These are phyloP conservation scores for Pilophorus perplexus DNA, from an alignment of 2,888 invertebrate genomes.

Conservation along the genomic window DNA sequence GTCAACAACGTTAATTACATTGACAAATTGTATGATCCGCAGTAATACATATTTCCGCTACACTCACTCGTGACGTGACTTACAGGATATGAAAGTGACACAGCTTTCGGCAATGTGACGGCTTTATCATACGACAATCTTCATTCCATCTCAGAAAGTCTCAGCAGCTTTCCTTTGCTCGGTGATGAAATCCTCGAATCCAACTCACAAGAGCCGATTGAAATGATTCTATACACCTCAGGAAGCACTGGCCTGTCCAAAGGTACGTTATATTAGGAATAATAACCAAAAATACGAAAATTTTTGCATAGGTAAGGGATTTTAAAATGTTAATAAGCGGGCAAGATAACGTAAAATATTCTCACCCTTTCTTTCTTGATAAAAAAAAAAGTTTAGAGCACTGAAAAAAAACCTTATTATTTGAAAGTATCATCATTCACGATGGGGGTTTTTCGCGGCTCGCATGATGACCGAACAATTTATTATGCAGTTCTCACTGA, in stretches of 20 bases:
- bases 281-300: no score
- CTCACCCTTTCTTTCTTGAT: no score
- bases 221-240: conserved; percentile 78
- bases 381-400: no score
- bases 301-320: no score
- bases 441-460: no score
- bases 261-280: conserved; percentile 62
- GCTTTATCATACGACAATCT: conserved; percentile 30
- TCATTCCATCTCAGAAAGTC: conserved; percentile 6
- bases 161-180: background rate
- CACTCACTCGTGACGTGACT: background rate
- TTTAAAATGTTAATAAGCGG: no score
- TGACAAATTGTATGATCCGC: background rate
- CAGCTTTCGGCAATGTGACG: background rate
- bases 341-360: no score
- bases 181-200: background rate
- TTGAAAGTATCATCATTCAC: no score
- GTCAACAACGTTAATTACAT: no score
- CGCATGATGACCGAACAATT: no score
- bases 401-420: no score
- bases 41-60: background rate
- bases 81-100: conserved; percentile 25
- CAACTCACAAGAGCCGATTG: conserved; percentile 52
- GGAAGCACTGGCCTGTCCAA: conserved; percentile 88
- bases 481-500: no score